phyloP scores from a whole-genome alignment of 2,888 invertebrate species.

The Lomographa bimaculata region DNA sequence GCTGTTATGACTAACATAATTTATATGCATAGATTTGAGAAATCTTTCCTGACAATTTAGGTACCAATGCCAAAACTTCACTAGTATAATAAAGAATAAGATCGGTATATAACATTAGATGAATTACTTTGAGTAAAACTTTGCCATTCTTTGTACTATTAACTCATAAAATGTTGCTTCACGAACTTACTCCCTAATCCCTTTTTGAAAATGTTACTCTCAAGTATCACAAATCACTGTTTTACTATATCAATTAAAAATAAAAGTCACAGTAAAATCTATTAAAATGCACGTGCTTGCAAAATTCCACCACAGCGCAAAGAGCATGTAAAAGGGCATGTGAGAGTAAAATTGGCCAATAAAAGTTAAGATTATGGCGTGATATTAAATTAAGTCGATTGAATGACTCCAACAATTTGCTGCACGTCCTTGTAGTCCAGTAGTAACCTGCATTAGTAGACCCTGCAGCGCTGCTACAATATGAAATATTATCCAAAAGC shows the following conservation, averaged over 20 bases:
- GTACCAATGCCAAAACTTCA: too few species aligned
- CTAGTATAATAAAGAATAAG: too few species aligned
- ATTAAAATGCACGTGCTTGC: constrained; percentile 29
- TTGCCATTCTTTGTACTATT: not conserved
- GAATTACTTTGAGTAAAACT: constrained; percentile 4
- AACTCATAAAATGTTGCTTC: constrained; percentile 16
- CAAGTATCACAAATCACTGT: constrained; percentile 8
- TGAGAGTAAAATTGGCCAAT: constrained; percentile 13
- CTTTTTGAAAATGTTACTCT: too few species aligned
- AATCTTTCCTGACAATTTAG: too few species aligned
- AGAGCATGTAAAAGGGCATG: not conserved
- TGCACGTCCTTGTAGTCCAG: too few species aligned
- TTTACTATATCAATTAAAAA: constrained; percentile 5
- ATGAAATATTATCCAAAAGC: too few species aligned
- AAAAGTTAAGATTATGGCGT: constrained; percentile 1
- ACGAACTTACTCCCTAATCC: constrained; percentile 16
- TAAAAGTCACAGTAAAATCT: constrained; percentile 16
- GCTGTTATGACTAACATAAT: too few species aligned
- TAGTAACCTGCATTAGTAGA: too few species aligned
- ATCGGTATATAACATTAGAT: too few species aligned
- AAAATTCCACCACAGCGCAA: constrained; percentile 2
- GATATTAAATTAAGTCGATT: constrained; percentile 2
- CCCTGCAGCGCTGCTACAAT: too few species aligned
- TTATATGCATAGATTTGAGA: too few species aligned
- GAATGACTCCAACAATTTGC: too few species aligned